Evolutionary conservation across 2,888 invertebrate species (phyloP).

Genomic region (Trichogramma dendrolimi): DNA sequence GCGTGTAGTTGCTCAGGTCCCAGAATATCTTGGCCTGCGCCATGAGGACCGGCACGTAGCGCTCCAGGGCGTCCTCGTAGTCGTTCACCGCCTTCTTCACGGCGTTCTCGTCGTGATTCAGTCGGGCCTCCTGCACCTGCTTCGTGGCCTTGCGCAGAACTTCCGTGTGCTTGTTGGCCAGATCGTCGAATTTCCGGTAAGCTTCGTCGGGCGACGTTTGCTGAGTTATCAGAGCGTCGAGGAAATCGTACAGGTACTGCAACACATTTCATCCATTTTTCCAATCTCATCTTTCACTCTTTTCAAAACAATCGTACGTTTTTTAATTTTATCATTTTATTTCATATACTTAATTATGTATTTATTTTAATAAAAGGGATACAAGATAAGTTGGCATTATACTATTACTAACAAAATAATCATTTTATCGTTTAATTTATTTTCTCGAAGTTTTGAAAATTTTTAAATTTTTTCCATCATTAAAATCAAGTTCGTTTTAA

Average conservation of each 20-base stretch:
- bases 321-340: neutral
- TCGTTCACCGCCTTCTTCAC: constrained; percentile 86
- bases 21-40: constrained; percentile 98
- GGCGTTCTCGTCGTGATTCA: constrained; percentile 82
- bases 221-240: constrained; percentile 94
- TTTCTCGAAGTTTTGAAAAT: too few relatives aligned
- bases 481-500: too few relatives aligned
- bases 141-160: constrained; percentile 86
- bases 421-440: too few relatives aligned
- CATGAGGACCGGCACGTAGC: constrained; percentile 98
- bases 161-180: constrained; percentile 87
- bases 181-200: constrained; percentile 89
- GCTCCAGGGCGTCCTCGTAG: constrained; percentile 85
- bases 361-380: neutral
- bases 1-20: constrained; percentile 92
- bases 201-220: constrained; percentile 96
- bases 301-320: too few relatives aligned
- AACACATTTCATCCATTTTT: constrained; percentile 20
- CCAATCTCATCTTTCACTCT: too few relatives aligned
- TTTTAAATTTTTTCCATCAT: too few relatives aligned
- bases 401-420: too few relatives aligned
- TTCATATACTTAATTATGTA: neutral
- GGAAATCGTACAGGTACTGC: constrained; percentile 85
- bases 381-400: too few relatives aligned
- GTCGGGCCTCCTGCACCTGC: constrained; percentile 87